Conservation (phyloP, 2,888 invertebrate genomes). For the Cartodere bifasciata region DNA sequence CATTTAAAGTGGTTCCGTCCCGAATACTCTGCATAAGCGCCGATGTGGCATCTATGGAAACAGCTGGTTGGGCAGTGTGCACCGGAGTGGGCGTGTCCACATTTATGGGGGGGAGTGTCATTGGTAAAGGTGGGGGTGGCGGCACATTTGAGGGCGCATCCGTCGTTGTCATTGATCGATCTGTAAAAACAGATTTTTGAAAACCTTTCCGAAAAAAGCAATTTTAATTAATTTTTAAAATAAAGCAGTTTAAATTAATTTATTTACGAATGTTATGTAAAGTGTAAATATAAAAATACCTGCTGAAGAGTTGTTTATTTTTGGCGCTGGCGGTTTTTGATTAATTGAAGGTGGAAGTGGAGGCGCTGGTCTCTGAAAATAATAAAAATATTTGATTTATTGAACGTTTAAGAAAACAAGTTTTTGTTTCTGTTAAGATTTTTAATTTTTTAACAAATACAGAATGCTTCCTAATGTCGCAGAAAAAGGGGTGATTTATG, state of each 20-base stretch:
- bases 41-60: constrained; percentile 43
- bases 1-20: constrained; percentile 63
- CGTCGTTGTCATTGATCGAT: constrained; percentile 10
- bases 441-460: no score
- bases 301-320: constrained; percentile 14
- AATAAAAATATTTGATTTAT: no score
- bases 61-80: constrained; percentile 15
- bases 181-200: no score
- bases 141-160: no score
- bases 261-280: no score
- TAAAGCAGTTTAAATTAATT: background rate
- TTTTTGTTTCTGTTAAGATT: no score
- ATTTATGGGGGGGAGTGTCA: constrained; percentile 9
- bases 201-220: no score
- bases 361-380: constrained; percentile 32
- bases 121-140: constrained; percentile 21
- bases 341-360: constrained; percentile 25
- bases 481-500: no score
- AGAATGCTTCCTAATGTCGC: no score
- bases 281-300: no score
- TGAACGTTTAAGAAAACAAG: no score
- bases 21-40: constrained; percentile 80
- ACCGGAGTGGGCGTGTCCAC: constrained; percentile 10
- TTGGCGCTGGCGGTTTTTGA: constrained; percentile 12
- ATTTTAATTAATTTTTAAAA: no score